Conservation (phyloP, 2,113 vertebrate genomes). For the Sapayoa aenigma region DNA sequence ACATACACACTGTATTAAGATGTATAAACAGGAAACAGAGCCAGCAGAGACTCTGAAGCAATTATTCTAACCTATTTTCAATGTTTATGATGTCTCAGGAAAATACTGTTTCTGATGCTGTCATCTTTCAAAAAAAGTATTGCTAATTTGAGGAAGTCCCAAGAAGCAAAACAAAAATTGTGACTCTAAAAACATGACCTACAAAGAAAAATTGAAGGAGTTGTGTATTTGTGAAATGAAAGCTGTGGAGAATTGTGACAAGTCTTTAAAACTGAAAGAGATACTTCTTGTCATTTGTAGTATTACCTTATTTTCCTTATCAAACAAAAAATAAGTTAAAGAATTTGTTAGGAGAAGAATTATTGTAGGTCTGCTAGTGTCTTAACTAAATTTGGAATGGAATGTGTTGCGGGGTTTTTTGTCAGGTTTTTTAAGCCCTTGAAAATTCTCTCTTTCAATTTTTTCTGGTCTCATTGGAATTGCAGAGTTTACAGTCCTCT, state of each 20-base stretch:
- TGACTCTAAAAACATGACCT: not conserved
- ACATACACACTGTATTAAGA: not conserved
- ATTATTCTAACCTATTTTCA: not conserved
- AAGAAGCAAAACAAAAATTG: not conserved
- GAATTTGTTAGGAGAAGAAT: not conserved
- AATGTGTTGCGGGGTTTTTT: not conserved
- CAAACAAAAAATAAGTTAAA: not conserved
- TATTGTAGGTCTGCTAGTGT: not conserved
- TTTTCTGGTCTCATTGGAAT: not conserved
- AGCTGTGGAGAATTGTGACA: not conserved
- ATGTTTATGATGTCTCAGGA: not conserved
- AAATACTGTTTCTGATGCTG: not conserved
- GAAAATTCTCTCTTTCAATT: not conserved
- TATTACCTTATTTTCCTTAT: not conserved
- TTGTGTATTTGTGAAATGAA: not conserved
- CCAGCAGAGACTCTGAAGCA: not conserved
- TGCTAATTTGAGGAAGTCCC: not conserved
- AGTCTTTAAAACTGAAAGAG: not conserved
- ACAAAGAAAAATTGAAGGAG: not conserved
- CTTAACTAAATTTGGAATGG: not conserved
- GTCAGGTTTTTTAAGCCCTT: not conserved
- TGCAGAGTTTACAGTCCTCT: not conserved
- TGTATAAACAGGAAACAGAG: constrained; percentile 22
- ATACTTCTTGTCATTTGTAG: not conserved
- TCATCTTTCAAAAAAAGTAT: not conserved